Percentiles rank a stretch among this genome's conserved stretches.
These are phyloP conservation scores for Nylanderia fulva DNA, from an alignment of 1,140 invertebrate genomes.

Conservation along the genomic window DNA sequence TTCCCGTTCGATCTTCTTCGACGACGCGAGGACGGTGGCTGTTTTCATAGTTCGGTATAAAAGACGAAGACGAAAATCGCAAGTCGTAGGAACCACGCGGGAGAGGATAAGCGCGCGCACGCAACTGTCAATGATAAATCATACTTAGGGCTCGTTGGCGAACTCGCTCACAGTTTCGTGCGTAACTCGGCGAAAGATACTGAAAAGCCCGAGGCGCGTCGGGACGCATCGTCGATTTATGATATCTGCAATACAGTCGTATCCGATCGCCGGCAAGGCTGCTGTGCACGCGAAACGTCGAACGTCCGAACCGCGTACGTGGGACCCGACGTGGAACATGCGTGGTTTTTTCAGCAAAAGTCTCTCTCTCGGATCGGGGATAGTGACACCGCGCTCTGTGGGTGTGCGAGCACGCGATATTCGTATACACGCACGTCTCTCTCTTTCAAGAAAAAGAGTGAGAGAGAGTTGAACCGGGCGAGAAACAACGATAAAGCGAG, in stretches of 20 bases:
- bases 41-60: conserved; percentile 1
- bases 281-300: conserved; percentile 8
- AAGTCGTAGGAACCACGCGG: background rate
- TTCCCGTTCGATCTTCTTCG: background rate
- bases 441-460: background rate
- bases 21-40: background rate
- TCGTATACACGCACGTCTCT: background rate
- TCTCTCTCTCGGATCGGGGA: conserved; percentile 13
- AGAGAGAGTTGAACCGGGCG: background rate
- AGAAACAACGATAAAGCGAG: conserved; percentile 28
- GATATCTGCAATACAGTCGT: conserved; percentile 70
- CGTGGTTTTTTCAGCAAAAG: conserved; percentile 21
- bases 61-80: conserved; percentile 14
- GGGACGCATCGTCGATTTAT: conserved; percentile 68
- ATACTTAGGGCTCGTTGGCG: conserved; percentile 67
- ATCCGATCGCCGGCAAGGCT: conserved; percentile 57
- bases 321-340: conserved; percentile 22
- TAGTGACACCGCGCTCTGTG: conserved; percentile 18
- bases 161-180: conserved; percentile 61
- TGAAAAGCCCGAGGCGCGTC: conserved; percentile 69
- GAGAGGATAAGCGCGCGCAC: conserved; percentile 17
- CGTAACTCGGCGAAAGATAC: conserved; percentile 74
- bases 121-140: conserved; percentile 73
- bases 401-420: conserved; percentile 53
- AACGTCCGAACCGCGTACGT: background rate